Conservation (phyloP, 1,140 invertebrate genomes). For the Thalassaphorura encarpata region DNA sequence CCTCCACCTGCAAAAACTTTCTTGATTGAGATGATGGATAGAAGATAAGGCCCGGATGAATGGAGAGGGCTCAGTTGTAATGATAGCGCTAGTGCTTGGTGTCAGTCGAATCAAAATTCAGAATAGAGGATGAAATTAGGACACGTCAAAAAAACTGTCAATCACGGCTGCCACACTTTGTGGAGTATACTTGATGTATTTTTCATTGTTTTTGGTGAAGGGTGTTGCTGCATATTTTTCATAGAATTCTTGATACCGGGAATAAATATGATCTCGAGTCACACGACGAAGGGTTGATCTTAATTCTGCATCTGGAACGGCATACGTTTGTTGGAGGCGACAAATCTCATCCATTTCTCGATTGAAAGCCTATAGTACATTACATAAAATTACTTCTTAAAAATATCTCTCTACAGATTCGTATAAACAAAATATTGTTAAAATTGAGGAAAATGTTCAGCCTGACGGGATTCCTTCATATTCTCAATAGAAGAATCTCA, state of each 20-base stretch:
- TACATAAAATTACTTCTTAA: background rate
- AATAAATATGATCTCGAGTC: constrained; percentile 74
- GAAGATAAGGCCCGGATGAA: no score
- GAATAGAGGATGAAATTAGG: constrained; percentile 22
- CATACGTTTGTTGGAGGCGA: constrained; percentile 77
- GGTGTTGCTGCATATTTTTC: constrained; percentile 56
- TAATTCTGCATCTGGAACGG: constrained; percentile 81
- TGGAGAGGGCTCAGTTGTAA: no score
- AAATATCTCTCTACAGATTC: no score
- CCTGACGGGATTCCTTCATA: no score
- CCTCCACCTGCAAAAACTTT: no score
- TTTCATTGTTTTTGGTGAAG: constrained; percentile 88
- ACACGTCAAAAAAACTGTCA: constrained; percentile 75
- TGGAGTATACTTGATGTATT: constrained; percentile 87
- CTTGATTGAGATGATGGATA: no score
- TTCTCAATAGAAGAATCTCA: no score
- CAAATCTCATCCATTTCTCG: constrained; percentile 86
- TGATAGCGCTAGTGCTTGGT: no score
- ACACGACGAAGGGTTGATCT: constrained; percentile 69
- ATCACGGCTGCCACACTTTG: constrained; percentile 67
- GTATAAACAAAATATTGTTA: no score
- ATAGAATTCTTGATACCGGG: constrained; percentile 69
- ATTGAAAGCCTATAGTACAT: constrained; percentile 63
- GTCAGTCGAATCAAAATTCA: no score
- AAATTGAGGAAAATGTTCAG: no score